Conservation (phyloP, 2,797 vertebrate species). For the Antrozous pallidus region DNA sequence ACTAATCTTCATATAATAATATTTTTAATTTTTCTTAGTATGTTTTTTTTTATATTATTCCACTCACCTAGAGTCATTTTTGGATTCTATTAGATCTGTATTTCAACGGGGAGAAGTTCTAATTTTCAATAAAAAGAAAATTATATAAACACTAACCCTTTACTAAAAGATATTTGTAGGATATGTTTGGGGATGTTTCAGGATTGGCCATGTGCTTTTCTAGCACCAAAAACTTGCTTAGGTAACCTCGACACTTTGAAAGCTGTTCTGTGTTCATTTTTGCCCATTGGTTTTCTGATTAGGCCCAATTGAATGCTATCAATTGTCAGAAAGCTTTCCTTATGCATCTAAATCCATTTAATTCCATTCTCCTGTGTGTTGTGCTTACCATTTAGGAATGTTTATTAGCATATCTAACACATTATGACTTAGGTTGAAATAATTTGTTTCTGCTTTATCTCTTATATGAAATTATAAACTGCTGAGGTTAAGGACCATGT, state of each 20-base stretch:
- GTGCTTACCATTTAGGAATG: background rate
- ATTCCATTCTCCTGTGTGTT: background rate
- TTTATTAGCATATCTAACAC: background rate
- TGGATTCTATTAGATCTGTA: background rate
- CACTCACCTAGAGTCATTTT: background rate
- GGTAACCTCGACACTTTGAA: background rate
- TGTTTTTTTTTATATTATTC: background rate
- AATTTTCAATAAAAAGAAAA: background rate
- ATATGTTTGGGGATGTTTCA: background rate
- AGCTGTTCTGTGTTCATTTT: background rate
- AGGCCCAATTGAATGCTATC: background rate
- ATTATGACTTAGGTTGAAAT: background rate
- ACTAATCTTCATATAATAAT: background rate
- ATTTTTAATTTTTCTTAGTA: slow-evolving; percentile 22
- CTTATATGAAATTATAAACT: background rate
- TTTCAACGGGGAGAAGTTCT: background rate
- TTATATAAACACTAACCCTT: background rate
- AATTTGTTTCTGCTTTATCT: background rate
- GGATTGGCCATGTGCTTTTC: background rate
- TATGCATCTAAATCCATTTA: background rate
- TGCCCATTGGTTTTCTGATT: background rate
- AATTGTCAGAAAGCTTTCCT: background rate
- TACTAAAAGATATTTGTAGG: background rate
- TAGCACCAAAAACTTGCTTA: background rate
- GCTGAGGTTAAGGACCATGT: background rate